Conservation (phyloP, 2,888 invertebrate species). For the Smittia aterrima region DNA sequence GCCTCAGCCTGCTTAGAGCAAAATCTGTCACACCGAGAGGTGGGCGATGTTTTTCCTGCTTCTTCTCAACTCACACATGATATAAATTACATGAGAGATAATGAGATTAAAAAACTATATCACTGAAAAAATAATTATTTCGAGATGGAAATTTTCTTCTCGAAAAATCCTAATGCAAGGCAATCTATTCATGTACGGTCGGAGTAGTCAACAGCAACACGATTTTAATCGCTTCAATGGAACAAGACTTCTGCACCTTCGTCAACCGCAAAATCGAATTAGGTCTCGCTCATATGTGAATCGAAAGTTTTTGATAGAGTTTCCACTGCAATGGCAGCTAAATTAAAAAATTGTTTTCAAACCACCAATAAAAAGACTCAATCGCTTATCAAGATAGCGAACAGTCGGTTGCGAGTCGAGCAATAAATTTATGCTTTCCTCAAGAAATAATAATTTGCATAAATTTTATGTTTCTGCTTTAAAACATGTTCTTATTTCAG, state of each 20-base stretch:
- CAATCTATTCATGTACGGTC: too few relatives aligned
- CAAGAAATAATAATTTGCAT: conserved; percentile 37
- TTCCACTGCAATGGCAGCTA: conserved; percentile 27
- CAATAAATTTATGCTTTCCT: conserved; percentile 13
- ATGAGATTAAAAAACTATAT: conserved; percentile 1
- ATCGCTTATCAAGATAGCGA: conserved; percentile 37
- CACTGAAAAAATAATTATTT: conserved; percentile 11
- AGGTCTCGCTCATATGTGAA: not conserved
- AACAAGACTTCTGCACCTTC: not conserved
- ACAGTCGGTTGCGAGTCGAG: not conserved
- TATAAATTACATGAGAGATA: not conserved
- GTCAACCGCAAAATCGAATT: not conserved
- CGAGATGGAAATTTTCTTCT: not conserved
- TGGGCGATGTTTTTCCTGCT: not conserved
- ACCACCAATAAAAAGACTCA: conserved; percentile 23
- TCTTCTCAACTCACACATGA: not conserved
- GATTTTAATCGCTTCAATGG: conserved; percentile 3
- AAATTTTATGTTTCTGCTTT: conserved; percentile 39
- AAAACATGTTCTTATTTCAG: conserved; percentile 32
- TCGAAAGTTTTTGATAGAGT: not conserved
- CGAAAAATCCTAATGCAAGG: not conserved
- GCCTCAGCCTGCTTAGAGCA: too few relatives aligned
- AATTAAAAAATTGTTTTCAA: not conserved
- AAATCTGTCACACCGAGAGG: too few relatives aligned
- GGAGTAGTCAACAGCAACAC: not conserved